Conservation (phyloP, 2,888 invertebrate species). For the Parapristionchus giblindavisi region DNA sequence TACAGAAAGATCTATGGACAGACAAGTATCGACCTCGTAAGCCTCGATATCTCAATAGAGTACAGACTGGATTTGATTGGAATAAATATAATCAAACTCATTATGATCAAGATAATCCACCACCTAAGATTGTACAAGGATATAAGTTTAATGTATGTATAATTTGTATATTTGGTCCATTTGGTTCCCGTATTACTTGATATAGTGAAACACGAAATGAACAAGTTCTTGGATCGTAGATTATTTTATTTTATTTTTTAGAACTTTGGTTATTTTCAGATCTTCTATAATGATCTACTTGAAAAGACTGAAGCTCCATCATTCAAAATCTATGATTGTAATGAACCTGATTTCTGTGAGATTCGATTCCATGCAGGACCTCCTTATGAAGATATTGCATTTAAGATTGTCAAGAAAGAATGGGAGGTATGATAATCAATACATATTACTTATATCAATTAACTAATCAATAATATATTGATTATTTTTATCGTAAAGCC, state of each 20-base stretch:
- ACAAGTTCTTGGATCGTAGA: no score
- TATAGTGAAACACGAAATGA: no score
- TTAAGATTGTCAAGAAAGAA: conserved; percentile 87
- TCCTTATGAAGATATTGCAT: conserved; percentile 83
- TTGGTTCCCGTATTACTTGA: no score
- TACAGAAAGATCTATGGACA: conserved; percentile 89
- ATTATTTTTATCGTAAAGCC: no score
- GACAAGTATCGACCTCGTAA: conserved; percentile 97
- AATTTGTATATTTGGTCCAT: no score
- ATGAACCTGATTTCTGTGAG: conserved; percentile 93
- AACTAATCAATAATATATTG: no score
- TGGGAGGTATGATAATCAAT: conserved; percentile 89
- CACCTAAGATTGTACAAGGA: conserved; percentile 99
- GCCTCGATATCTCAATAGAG: conserved; percentile 92
- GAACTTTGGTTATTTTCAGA: conserved; percentile 75
- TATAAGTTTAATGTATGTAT: conserved; percentile 89
- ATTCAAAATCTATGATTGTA: conserved; percentile 79
- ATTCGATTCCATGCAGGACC: conserved; percentile 96
- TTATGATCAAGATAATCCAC: conserved; percentile 99
- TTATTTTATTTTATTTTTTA: no score
- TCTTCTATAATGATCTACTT: conserved; percentile 98
- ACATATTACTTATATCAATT: no score
- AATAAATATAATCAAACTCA: conserved; percentile 99
- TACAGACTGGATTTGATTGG: conserved; percentile 93
- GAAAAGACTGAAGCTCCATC: conserved; percentile 90